These are phyloP conservation scores for Gymnogyps californianus DNA, from an alignment of 2,113 vertebrate genomes.

Conservation along the genomic window DNA sequence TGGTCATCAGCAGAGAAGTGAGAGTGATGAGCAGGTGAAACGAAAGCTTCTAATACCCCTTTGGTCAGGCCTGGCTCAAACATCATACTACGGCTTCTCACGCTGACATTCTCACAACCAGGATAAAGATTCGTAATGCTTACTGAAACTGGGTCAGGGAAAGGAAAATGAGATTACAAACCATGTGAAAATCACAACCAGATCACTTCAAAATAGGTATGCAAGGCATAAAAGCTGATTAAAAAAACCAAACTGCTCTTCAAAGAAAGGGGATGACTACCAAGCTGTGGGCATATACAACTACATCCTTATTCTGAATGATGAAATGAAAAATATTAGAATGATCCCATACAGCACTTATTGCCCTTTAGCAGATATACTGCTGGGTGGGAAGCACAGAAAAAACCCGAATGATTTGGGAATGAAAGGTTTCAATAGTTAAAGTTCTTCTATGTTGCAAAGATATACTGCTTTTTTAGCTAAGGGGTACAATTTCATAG, in stretches of 20 bases:
- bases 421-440: neutral
- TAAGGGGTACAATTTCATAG: neutral
- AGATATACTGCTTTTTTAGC: neutral
- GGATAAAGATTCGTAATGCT: slow-evolving; percentile 95
- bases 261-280: neutral
- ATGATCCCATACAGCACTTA: neutral
- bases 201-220: neutral
- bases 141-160: slow-evolving; percentile 82
- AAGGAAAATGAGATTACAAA: slow-evolving; percentile 30
- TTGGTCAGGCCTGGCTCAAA: slow-evolving; percentile 97
- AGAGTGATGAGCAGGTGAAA: slow-evolving; percentile 77
- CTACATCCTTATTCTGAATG: neutral
- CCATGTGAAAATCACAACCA: neutral
- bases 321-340: neutral
- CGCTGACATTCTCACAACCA: slow-evolving; percentile 96
- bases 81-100: slow-evolving; percentile 98
- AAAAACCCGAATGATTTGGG: neutral
- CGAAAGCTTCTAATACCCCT: slow-evolving; percentile 91
- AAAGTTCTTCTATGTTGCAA: neutral
- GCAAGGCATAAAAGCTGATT: neutral
- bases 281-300: neutral
- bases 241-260: neutral
- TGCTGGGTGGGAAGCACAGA: rapidly evolving
- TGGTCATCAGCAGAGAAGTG: slow-evolving; percentile 82
- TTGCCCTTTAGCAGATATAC: neutral